phyloP scores from a whole-genome alignment of 1,140 invertebrate species.

The Manduca sexta region DNA sequence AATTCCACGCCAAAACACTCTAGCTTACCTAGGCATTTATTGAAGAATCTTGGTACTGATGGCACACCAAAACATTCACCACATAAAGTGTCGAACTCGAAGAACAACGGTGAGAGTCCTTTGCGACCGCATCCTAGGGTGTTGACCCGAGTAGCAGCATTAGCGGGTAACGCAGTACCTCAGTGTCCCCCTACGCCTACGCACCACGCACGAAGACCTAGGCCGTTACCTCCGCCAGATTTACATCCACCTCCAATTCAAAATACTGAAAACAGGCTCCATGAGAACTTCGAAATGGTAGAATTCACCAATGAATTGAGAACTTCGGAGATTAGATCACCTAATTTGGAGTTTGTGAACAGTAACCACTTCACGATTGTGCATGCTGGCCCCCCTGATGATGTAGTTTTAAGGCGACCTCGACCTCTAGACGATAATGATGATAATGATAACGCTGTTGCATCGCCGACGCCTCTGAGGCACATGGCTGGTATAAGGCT shows the following conservation, averaged over 20 bases:
- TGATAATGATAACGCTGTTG: slow-evolving; percentile 60
- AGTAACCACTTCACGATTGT: slow-evolving; percentile 69
- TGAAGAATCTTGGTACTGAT: slow-evolving; percentile 59
- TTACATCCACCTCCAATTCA: slow-evolving; percentile 69
- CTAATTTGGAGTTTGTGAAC: slow-evolving; percentile 68
- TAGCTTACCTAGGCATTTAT: slow-evolving; percentile 60
- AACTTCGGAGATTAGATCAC: slow-evolving; percentile 70
- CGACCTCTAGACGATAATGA: slow-evolving; percentile 46
- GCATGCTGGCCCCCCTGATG: slow-evolving; percentile 61
- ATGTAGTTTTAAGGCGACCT: slow-evolving; percentile 49
- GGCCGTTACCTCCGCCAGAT: slow-evolving; percentile 65
- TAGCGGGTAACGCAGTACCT: slow-evolving; percentile 39
- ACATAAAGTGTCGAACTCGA: slow-evolving; percentile 28
- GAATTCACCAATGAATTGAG: slow-evolving; percentile 67
- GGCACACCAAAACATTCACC: slow-evolving; percentile 62
- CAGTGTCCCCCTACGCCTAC: slow-evolving; percentile 87
- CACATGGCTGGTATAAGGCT: slow-evolving; percentile 84
- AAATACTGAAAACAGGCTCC: slow-evolving; percentile 39
- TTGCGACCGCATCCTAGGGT: slow-evolving; percentile 74
- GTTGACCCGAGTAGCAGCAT: slow-evolving; percentile 72
- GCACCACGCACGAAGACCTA: slow-evolving; percentile 81
- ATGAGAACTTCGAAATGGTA: slow-evolving; percentile 63
- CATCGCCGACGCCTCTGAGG: slow-evolving; percentile 77
- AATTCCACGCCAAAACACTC: slow-evolving; percentile 62
- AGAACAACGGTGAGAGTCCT: slow-evolving; percentile 56